Base-by-base conservation (phyloP, 1,140 invertebrate genomes). In the Hestina assimilis region DNA sequence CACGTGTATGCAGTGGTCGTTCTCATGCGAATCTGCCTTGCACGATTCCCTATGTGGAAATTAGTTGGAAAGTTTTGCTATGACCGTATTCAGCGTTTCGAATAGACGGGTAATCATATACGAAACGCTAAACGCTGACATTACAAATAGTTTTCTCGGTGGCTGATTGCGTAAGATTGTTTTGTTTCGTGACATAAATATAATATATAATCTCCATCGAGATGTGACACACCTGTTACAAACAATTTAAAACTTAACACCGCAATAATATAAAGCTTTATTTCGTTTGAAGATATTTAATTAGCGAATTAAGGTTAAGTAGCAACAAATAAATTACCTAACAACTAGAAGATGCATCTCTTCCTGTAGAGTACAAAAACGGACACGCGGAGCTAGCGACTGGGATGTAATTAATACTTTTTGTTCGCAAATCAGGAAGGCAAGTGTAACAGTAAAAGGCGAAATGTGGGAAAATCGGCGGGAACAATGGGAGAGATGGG, bases 361-460 rank as follows among this genome's bases (percentile, higher is more conserved):
- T 83, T 83, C 77, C 79, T 72, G 65, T 63, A 74, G 53, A 70
- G 20, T 17, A 64, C 50, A 67, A 73, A 69, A 75, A 68, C 65
- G 51, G 48, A 42, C 56, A 42, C 54, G 51, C 64, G 59, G 50
- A 68, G 51, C 62, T 56, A 42, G 59, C 62, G 59, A 66, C 71
- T 76, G 63, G 79, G 77, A 77, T 77, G 79, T 77, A 82, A 86
- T 84, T 87, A 82, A 77, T 79, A 72, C 63, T 84, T 86, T 84
- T 87, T 87, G 70, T 73, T 14, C 38, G 55, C 59, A 72, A 74
- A 80, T 74, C 68, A 84, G 83, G 83, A 87, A 87, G 83, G 62
- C 43, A 68, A 66, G 66, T 70, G 75, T 76, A 84, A 80, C 83
- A 73, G 83, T 87, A 84, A 81, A 78, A 72, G 72, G 72, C 81